These are phyloP conservation scores for Sminthopsis crassicaudata DNA, from an alignment of 2,113 vertebrate species.

Conservation along the genomic window DNA sequence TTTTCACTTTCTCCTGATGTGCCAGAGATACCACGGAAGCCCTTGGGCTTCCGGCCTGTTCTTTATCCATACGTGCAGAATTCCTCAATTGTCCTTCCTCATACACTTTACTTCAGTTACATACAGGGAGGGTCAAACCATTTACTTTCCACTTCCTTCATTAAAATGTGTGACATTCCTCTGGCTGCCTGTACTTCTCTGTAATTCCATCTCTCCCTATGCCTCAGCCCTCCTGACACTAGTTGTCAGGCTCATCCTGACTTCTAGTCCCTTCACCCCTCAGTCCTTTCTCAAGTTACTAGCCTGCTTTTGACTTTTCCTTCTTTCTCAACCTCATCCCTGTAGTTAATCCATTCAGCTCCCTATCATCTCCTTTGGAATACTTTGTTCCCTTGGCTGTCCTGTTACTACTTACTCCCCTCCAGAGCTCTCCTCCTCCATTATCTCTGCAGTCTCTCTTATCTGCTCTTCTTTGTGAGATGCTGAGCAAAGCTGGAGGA, in stretches of 20 bases:
- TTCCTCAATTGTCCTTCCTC: background rate
- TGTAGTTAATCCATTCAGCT: background rate
- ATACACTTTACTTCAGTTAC: background rate
- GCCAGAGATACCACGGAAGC: background rate
- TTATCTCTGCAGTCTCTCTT: background rate
- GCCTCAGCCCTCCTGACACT: background rate
- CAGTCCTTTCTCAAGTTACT: background rate
- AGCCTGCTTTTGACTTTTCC: background rate
- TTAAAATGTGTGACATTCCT: background rate
- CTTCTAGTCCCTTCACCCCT: background rate
- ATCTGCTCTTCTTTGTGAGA: background rate
- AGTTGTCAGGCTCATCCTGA: background rate
- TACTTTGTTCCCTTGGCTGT: background rate
- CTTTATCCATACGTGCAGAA: background rate
- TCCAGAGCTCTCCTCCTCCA: background rate
- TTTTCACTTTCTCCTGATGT: background rate
- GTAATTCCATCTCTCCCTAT: background rate
- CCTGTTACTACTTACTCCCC: background rate
- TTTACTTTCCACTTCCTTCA: background rate
- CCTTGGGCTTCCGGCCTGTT: background rate
- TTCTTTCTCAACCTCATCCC: background rate
- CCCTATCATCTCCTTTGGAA: background rate
- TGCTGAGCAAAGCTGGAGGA: background rate
- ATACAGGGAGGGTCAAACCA: background rate
- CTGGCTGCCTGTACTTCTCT: background rate